These are phyloP conservation scores for Teleogryllus oceanicus DNA, from an alignment of 2,888 invertebrate species.

Conservation along the genomic window DNA sequence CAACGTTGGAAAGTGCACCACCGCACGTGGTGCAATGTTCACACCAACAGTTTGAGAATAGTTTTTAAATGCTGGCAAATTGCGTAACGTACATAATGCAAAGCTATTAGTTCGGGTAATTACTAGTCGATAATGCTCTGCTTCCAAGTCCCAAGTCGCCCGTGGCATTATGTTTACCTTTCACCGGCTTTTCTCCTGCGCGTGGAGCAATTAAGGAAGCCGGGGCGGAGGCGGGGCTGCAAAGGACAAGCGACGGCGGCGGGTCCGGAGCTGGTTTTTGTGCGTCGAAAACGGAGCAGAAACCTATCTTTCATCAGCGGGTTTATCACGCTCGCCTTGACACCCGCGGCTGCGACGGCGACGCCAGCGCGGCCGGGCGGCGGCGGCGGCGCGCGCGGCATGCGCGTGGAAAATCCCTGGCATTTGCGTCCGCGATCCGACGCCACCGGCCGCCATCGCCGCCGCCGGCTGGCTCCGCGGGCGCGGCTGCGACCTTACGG, in stretches of 20 bases:
- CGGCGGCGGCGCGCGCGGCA: neutral
- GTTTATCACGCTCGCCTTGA: slow-evolving; percentile 18
- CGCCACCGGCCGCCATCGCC: neutral
- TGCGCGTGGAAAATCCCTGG: slow-evolving; percentile 9
- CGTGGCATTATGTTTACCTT: neutral
- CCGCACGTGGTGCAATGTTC: too few relatives aligned
- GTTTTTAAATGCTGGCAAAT: too few relatives aligned
- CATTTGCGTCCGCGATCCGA: neutral
- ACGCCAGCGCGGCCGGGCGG: neutral
- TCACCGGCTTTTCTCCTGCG: neutral
- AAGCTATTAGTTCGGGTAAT: too few relatives aligned
- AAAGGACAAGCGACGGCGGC: neutral
- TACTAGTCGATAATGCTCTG: neutral
- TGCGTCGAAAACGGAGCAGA: slow-evolving; percentile 1
- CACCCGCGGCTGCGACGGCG: neutral
- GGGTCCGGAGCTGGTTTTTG: neutral
- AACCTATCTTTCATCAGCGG: neutral
- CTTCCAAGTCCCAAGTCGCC: neutral
- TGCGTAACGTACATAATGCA: too few relatives aligned
- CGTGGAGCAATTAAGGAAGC: neutral
- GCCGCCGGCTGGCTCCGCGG: neutral
- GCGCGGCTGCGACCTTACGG: neutral
- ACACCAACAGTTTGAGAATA: too few relatives aligned
- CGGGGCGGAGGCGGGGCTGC: neutral
- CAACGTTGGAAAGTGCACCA: too few relatives aligned